Evolutionary conservation across 2,113 vertebrate species (phyloP), one percentile per base, ranked within the genome.

Genomic region (Oryzias javanicus): DNA sequence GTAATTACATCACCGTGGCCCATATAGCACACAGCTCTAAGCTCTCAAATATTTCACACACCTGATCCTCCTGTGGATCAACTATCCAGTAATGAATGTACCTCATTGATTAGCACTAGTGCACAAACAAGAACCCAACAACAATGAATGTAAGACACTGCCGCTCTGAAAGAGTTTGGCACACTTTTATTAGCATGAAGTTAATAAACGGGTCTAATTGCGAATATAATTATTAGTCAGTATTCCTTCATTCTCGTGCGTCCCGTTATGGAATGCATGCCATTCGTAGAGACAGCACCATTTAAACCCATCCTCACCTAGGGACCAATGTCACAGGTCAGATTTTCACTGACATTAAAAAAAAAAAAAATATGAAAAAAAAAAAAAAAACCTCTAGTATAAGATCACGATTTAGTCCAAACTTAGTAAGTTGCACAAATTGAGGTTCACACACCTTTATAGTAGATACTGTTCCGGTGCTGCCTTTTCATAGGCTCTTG

Each of bases 1-100:
- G 5, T 54, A 55, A 64, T 51, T 62, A 61, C 58, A 52, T 56
- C 67, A 85, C 68, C 67, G 60, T 50, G 61, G 71, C 63, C 73
- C 79, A 61, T 56, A 24, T 27, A 71, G 72, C 79, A 72, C 25
- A 51, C 25, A 51, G 64, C 73, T 70, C 54, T 55, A 61, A 80
- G 64, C 75, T 81, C 60, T 55, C 67, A 75, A 55, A 74, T 60
- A 71, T 73, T 61, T 77, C 67, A 25, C 74, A 67, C 60, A 69
- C 74, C 62, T 55, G 81, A 83, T 85, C 77, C 72, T 44, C 35
- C 35, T 60, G 63, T 24, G 69, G 84, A 76, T 88, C 72, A 27
- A 57, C 67, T 20, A 70, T 74, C 69, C 67, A 70, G 60, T 88
- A 53, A 82, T 90, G 90, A 92, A 91, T 92, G 91, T 91, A 92